Base-by-base conservation (phyloP, 2,113 vertebrate genomes). In the Lampris incognitus region DNA sequence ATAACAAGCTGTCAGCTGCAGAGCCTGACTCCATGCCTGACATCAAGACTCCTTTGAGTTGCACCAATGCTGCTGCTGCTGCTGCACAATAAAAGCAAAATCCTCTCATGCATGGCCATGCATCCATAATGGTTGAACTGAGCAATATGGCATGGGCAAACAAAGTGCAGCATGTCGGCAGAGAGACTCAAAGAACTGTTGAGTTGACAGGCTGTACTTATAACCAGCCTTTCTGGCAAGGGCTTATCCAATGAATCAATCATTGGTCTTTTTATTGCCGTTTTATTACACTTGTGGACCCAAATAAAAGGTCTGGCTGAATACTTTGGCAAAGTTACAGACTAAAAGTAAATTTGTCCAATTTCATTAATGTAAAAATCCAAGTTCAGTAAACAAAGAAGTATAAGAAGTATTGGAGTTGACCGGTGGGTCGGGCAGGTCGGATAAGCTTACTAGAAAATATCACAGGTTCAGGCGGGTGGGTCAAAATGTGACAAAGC, bases 1-100 rank as follows among this genome's bases (percentile, higher is more conserved):
- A 52, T 79, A 87, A 84, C 80, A 70, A 84, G 79, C 74, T 81
- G 85, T 74, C 85, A 82, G 71, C 68, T 3, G 70, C 6, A 51
- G 24, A 69, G 58, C n/a, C 60, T 10, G 66, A 69, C 68, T 51
- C 11, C 60, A 54, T 10, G 39, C 55, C 69, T 66, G 66, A 81
- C 65, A 69, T 55, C 10, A 8, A 56, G 8, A 36, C 4, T 24
- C 37, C 66, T 0, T 24, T 44, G 56, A 74, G 70, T 59, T 78
- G 10, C 51, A 54, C 51, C 51, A 42, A 64, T 49, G 41, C 42
- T 64, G 11, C 42, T 9, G 11, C 42, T 9, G 61, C 48, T 64
- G 44, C 44, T 48, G 42, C 13, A 64, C 40, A 46, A 7, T 46
- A 24, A 24, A 24, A 24, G 24, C 24, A 24, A 24, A 24, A 24